Evolutionary conservation across 2,888 invertebrate genomes (phyloP), one percentile per base, ranked within the genome.

Genomic region (Aleiodes leptofemur): DNA sequence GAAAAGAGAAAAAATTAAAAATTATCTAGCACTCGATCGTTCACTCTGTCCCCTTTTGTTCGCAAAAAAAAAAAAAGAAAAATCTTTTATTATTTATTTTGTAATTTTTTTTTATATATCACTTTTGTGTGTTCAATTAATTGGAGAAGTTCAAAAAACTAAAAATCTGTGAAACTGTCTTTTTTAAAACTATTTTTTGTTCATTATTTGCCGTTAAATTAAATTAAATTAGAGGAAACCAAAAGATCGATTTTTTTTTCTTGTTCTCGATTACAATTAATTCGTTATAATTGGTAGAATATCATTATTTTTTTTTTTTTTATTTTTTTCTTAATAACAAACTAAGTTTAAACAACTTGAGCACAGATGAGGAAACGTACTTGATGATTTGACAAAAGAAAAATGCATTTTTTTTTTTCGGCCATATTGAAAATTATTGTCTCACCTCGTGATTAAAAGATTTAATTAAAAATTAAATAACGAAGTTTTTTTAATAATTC

Each of bases 261-360:
- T 68, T 55, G 72, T 76, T 76, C 48, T 66, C 77, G 72, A 76
- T 77, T 43, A 66, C 57, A 55, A 69, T 69, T 74, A 79, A 79
- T 80, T 72, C 77, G 79, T 79, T 78, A 77, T 78, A 74, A 77
- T 77, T 76, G 76, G 78, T 80, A 80, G 77, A 79, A 78, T 79
- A 80, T 78, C 69, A 73, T 51, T 80, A 80, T 59, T 34, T 1
- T 23, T 23, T 23, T 23, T 23, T 23, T 23, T 23, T 23, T 23
- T 23, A 23, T 23, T 23, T 23, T 23, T 79, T 78, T 81, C 80
- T 79, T 80, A 77, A 82, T 81, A 80, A 79, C 80, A 80, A 81
- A 86, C 87, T 87, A 87, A 84, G 85, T 68, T 43, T 87, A 87
- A 88, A 87, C 85, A 87, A 87, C 86, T 87, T 88, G 88, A 87